These are phyloP conservation scores for Lamproptera curius DNA, from an alignment of 2,888 invertebrate species.

Conservation along the genomic window DNA sequence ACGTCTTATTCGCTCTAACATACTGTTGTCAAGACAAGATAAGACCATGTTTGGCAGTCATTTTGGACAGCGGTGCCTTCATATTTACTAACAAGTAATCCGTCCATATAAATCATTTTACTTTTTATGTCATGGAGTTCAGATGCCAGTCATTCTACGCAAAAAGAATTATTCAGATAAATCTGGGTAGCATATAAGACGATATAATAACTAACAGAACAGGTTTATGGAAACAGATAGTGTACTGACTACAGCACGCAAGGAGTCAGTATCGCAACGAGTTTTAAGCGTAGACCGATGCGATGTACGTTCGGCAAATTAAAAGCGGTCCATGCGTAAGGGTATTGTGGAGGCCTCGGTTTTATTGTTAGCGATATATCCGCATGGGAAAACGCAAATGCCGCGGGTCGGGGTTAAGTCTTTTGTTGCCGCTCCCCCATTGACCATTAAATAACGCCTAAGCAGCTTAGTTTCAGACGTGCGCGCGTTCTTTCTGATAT, in stretches of 20 bases:
- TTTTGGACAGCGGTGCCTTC: no score
- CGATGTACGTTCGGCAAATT: constrained; percentile 70
- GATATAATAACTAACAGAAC: not conserved
- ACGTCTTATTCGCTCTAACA: no score
- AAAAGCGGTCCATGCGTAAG: constrained; percentile 72
- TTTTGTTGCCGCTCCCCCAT: constrained; percentile 27
- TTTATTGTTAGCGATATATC: constrained; percentile 74
- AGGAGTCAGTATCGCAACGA: no score
- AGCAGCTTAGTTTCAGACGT: constrained; percentile 5
- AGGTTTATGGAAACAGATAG: not conserved
- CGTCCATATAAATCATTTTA: no score
- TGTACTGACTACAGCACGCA: constrained; percentile 39
- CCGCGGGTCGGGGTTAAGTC: constrained; percentile 32
- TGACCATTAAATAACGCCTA: constrained; percentile 28
- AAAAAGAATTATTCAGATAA: not conserved
- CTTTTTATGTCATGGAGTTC: no score
- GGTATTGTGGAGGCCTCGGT: constrained; percentile 61
- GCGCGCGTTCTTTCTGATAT: no score
- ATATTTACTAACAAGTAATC: no score
- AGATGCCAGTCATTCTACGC: no score
- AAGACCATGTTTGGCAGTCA: no score
- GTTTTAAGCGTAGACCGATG: constrained; percentile 63
- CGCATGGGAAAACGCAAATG: constrained; percentile 71
- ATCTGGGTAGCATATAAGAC: not conserved
- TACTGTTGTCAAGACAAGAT: no score